A percentile compares a stretch with the other conserved stretches of the same genome.
These are phyloP conservation scores for Escarpia spicata DNA, from an alignment of 2,888 invertebrate species.

Conservation along the genomic window DNA sequence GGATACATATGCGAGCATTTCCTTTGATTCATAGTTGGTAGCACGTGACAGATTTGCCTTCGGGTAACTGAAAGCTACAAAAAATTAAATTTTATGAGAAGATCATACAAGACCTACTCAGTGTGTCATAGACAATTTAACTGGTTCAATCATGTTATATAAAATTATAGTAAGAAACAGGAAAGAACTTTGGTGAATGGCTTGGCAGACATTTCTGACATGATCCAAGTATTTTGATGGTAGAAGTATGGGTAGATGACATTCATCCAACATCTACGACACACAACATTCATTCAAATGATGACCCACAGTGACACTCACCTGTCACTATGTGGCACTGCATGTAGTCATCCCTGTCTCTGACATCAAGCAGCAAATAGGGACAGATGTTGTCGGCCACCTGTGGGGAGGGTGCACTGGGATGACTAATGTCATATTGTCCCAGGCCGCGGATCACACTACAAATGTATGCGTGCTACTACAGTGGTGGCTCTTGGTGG, in stretches of 20 bases:
- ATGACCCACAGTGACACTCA: conserved; percentile 37
- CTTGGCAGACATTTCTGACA: background rate
- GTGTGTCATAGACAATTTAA: no score
- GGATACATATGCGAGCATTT: conserved; percentile 64
- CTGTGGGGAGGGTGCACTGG: conserved; percentile 30
- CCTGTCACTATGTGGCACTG: conserved; percentile 66
- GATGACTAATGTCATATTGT: conserved; percentile 57
- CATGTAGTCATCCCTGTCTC: conserved; percentile 63
- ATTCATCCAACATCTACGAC: background rate
- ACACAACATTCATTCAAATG: background rate
- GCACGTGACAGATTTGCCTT: conserved; percentile 64
- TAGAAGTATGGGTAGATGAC: background rate
- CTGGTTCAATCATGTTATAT: no score
- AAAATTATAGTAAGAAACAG: background rate
- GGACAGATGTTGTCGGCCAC: conserved; percentile 51
- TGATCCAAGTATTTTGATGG: background rate
- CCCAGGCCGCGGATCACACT: conserved; percentile 64
- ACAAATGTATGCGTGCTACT: conserved; percentile 17
- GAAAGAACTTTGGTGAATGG: background rate
- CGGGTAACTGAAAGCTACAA: conserved; percentile 66
- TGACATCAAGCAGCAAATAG: conserved; percentile 66
- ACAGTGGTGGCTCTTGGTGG: background rate
- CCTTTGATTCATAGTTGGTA: conserved; percentile 66
- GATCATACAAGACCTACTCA: no score
- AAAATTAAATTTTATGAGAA: conserved; percentile 14